phyloP scores from a whole-genome alignment of 2,113 vertebrate genomes.

The Dromas ardeola region DNA sequence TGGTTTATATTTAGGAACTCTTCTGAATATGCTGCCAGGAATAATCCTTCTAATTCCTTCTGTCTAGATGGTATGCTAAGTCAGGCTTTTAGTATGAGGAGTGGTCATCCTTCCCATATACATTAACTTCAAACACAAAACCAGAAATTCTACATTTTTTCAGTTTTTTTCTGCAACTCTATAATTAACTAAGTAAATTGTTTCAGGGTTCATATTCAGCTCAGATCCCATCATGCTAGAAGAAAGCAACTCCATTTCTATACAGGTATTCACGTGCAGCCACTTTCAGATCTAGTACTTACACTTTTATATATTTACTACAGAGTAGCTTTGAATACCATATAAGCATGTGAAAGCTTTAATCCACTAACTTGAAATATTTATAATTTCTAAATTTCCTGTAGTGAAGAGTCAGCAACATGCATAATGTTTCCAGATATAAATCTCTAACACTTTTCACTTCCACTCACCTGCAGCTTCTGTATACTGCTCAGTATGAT shows the following conservation, averaged over 20 bases:
- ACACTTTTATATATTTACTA: not conserved
- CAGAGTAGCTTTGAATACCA: not conserved
- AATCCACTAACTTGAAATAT: not conserved
- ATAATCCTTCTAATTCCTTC: not conserved
- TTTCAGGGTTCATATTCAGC: not conserved
- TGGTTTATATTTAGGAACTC: not conserved
- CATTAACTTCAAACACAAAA: not conserved
- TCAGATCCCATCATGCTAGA: not conserved
- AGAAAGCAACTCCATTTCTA: not conserved
- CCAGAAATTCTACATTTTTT: not conserved
- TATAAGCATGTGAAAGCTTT: not conserved
- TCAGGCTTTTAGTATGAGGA: not conserved
- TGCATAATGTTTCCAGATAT: not conserved
- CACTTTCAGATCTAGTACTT: not conserved
- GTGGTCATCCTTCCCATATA: not conserved
- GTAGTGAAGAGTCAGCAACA: not conserved
- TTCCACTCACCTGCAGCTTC: constrained; percentile 81
- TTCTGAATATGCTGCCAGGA: not conserved
- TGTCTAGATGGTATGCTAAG: not conserved
- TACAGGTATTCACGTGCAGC: not conserved
- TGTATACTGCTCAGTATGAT: constrained; percentile 87
- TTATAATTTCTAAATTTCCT: not conserved
- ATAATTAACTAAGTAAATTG: not conserved
- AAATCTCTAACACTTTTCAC: not conserved
- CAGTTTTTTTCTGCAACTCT: not conserved